Evolutionary conservation across 1,140 invertebrate genomes (phyloP), one percentile per base, ranked within the genome.

Genomic region (Brachionus angularis): DNA sequence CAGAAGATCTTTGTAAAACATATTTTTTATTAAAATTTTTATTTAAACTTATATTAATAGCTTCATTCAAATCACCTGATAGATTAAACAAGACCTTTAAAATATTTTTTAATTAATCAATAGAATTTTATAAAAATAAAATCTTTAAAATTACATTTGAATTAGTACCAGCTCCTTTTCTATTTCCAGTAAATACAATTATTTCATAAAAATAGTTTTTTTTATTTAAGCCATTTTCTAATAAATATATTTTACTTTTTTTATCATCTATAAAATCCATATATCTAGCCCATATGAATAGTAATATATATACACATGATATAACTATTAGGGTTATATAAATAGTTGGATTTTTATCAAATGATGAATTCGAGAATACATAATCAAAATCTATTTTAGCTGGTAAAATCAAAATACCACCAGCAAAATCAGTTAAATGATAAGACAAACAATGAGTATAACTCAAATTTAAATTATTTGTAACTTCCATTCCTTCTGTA

Each of bases 161-260:
- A 61, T 84, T 78, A 1, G 83, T 84, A 12, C 79, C 81, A 27
- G 84, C 81, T 71, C 80, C 78, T 62, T 75, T 78, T 34, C 80
- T 74, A 74, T 81, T 79, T 18, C 85, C 85, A 4, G 85, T 86
- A n/a, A 78, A 78, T 1, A 85, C 81, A 4, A 83, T 75, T 47
- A 86, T 78, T 73, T 85, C 82, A 76, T 86, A 86, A 16, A 84
- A 77, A 72, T 86, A 86, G 71, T 81, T 81, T 73, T 85, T 82
- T 25, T 75, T 72, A 1, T 79, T 74, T 18, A 81, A 77, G 73
- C 84, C 84, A 14, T 77, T 67, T 12, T 44, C 2, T 16, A 27
- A 14, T 7, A 39, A 14, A 12, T 5, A 25, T 16, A 44, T 25
- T 52, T 14, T 31, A 1, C 78, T 80, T 76, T 80, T 82, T 74